Conservation (phyloP, 1,140 invertebrate species). For the Ostrea edulis region DNA sequence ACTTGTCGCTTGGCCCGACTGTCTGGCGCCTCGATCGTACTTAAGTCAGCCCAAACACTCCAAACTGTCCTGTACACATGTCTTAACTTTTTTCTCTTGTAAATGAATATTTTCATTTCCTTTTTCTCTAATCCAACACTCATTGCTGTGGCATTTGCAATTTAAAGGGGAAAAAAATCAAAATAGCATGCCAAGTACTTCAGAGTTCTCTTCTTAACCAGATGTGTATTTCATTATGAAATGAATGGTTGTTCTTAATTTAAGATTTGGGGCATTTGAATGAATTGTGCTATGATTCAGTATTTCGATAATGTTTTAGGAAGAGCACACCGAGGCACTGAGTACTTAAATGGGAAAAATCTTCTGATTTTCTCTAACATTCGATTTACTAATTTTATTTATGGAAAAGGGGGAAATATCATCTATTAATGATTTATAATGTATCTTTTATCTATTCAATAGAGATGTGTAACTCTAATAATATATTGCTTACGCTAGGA, state of each 20-base stretch:
- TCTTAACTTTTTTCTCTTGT: constrained; percentile 46
- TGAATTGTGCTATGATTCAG: neutral
- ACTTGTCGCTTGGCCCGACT: constrained; percentile 44
- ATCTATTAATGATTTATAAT: no score
- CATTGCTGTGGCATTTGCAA: constrained; percentile 15
- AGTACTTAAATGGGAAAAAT: neutral
- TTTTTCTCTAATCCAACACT: constrained; percentile 20
- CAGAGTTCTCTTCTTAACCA: neutral
- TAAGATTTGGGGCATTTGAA: neutral
- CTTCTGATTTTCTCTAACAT: neutral
- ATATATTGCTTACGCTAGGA: no score
- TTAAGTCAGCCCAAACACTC: constrained; percentile 46
- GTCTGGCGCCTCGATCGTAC: constrained; percentile 49
- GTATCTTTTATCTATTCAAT: no score
- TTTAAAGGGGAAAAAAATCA: neutral
- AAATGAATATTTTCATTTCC: constrained; percentile 49
- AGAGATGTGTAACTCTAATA: no score
- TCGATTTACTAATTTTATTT: neutral
- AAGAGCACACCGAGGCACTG: neutral
- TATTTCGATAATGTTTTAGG: neutral
- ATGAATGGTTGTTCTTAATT: constrained; percentile 24
- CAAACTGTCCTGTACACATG: constrained; percentile 47
- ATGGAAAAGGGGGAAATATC: neutral
- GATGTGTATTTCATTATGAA: constrained; percentile 36
- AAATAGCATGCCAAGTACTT: constrained; percentile 9